Evolutionary conservation across 2,888 invertebrate genomes (phyloP).

Genomic region (Imbricaverruca yamaguchii): DNA sequence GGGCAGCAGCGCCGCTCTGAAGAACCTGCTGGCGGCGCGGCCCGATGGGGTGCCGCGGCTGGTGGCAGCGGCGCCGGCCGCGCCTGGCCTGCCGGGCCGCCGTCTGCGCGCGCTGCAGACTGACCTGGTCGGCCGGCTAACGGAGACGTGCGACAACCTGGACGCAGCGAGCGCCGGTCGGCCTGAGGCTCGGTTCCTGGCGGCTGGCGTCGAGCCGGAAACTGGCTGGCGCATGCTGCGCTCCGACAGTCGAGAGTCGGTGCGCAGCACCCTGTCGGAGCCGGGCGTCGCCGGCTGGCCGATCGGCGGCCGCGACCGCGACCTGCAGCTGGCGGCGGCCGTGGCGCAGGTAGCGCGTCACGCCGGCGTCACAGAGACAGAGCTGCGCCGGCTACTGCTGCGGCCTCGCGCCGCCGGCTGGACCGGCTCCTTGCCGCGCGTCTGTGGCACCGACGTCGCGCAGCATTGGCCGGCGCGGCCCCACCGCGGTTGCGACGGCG

Average conservation of each 20-base stretch:
- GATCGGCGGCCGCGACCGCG: conserved; percentile 48
- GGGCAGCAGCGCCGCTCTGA: conserved; percentile 90
- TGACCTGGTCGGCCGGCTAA: conserved; percentile 64
- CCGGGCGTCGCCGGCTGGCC: conserved; percentile 76
- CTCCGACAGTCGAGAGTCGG: conserved; percentile 49
- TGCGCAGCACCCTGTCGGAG: conserved; percentile 58
- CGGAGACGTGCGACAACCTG: conserved; percentile 54
- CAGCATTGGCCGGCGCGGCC: conserved; percentile 77
- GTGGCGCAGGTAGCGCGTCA: conserved; percentile 24
- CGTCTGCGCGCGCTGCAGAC: conserved; percentile 55
- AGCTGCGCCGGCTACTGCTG: conserved; percentile 21
- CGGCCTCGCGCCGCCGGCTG: neutral
- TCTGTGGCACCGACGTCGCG: neutral
- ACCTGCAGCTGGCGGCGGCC: conserved; percentile 27
- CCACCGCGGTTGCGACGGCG: conserved; percentile 38
- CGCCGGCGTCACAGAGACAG: neutral
- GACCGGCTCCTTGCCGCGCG: neutral
- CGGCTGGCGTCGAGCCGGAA: conserved; percentile 78
- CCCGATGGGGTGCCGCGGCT: conserved; percentile 40
- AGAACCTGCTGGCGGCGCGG: conserved; percentile 79
- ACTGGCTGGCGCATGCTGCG: conserved; percentile 75
- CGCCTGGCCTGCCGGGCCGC: conserved; percentile 55
- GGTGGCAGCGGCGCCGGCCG: conserved; percentile 41
- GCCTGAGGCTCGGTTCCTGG: conserved; percentile 50
- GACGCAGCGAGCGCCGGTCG: conserved; percentile 26